Percentiles rank a stretch among this genome's conserved stretches.
Evolutionary conservation across 1,140 invertebrate species (phyloP).

Genomic region (Temnothorax longispinosus): DNA sequence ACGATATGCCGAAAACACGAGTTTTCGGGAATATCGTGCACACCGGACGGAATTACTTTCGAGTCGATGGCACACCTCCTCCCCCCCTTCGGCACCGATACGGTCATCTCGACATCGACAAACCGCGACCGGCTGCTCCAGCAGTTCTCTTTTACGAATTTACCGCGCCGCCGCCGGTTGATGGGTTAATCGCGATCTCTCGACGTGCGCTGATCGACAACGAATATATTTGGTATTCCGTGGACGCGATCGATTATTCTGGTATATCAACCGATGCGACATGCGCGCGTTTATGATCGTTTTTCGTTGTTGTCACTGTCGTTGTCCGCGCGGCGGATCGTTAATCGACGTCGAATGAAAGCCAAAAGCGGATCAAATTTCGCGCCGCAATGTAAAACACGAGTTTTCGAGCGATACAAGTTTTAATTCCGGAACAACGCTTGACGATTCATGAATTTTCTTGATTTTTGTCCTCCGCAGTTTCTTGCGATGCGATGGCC

Average conservation of each 20-base stretch:
- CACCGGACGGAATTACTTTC: conserved; percentile 52
- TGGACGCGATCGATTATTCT: conserved; percentile 4
- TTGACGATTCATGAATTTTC: not conserved
- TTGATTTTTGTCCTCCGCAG: not conserved
- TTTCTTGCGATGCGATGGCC: not conserved
- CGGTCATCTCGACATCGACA: not conserved
- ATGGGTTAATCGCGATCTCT: conserved; percentile 44
- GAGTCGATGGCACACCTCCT: conserved; percentile 16
- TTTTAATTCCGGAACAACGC: not conserved
- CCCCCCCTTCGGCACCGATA: not conserved
- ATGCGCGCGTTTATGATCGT: not conserved
- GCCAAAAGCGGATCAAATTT: conserved; percentile 4
- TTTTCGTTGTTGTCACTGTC: conserved; percentile 8
- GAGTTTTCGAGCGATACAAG: not conserved
- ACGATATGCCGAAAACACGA: conserved; percentile 66
- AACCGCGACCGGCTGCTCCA: not conserved
- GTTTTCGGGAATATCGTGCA: conserved; percentile 59
- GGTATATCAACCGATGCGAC: conserved; percentile 9
- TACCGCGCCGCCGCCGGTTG: not conserved
- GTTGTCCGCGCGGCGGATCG: not conserved
- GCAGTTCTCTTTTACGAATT: not conserved
- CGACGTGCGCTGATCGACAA: conserved; percentile 31
- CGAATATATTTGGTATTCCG: conserved; percentile 28
- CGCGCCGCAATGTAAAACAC: not conserved
- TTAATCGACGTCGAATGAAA: conserved; percentile 12